Evolutionary conservation across 2,888 invertebrate genomes (phyloP), one percentile per base, ranked within the genome.

Genomic region (Kryphioiulus occultus): DNA sequence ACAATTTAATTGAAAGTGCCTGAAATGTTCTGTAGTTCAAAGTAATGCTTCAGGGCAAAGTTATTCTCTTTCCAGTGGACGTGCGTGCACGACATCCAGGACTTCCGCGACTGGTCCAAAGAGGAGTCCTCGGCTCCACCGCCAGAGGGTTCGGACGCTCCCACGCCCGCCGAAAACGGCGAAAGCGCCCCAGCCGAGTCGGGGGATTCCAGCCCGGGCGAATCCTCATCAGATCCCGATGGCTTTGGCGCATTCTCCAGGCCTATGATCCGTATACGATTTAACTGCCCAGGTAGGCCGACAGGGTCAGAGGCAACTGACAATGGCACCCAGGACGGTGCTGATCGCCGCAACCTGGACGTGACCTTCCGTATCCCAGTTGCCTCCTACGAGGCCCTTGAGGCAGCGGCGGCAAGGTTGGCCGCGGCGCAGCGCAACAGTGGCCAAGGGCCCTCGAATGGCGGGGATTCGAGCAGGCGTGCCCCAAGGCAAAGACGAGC

Each of bases 81-180:
- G 10, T 96, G 97, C 91, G 95, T 98, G 87, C 98, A 98, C 92
- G 97, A 98, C 91, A 97, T 98, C 89, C 97, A 97, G 92, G 95
- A 95, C 83, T 87, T 88, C 32, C 44, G 88, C 35, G 26, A 86
- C 53, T 86, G 26, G 53, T 15, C n/a, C 44, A 53, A 47, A 10
- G 87, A 78, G n/a, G 88, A 88, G 0, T 19, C 17, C 15, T 17
- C 30, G 35, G 88, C 86, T 17, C 39, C 17, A 84, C 19, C 84
- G 10, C 84, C 84, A 17, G 84, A 53, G 4, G 26, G 15, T 9
- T 19, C 15, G 0, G 30, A 82, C 5, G n/a, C 35, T 0, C 83
- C 82, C 26, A 12, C 85, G 9, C 32, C 39, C 85, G 47, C 53
- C 44, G 85, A 88, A 86, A 78, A 78, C 22, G 89, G 86, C 10